Conservation (phyloP, 2,797 vertebrate species). For the Acomys russatus region DNA sequence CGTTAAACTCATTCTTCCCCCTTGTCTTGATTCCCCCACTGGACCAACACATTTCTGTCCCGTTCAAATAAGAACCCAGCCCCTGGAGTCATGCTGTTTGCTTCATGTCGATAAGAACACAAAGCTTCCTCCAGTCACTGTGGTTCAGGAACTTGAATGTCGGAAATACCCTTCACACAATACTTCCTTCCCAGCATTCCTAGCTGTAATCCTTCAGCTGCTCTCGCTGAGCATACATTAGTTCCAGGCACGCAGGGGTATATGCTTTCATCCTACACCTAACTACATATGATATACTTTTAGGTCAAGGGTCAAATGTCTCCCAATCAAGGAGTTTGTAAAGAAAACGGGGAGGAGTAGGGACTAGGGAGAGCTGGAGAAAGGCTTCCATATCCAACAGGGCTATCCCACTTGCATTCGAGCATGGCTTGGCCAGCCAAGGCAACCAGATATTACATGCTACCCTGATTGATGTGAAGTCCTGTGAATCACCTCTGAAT, state of each 20-base stretch:
- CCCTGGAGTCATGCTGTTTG: not conserved
- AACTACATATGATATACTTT: not conserved
- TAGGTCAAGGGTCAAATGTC: not conserved
- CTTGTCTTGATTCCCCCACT: constrained; percentile 4
- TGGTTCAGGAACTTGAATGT: not conserved
- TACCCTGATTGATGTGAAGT: not conserved
- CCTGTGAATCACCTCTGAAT: not conserved
- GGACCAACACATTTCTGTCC: not conserved
- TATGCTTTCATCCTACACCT: not conserved
- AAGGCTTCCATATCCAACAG: not conserved
- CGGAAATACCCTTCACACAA: not conserved
- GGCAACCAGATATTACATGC: not conserved
- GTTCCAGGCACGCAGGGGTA: not conserved
- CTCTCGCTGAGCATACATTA: not conserved
- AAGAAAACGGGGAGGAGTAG: not conserved
- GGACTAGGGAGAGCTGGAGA: not conserved
- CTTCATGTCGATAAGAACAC: not conserved
- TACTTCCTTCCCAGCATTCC: not conserved
- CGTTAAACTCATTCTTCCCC: constrained; percentile 34
- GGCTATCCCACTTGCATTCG: not conserved
- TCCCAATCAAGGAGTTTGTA: not conserved
- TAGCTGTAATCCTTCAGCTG: not conserved
- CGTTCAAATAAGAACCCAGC: constrained; percentile 24
- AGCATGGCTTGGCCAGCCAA: not conserved
- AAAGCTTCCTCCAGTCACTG: not conserved